phyloP scores from a whole-genome alignment of 2,113 vertebrate genomes.

The Shinisaurus crocodilurus region DNA sequence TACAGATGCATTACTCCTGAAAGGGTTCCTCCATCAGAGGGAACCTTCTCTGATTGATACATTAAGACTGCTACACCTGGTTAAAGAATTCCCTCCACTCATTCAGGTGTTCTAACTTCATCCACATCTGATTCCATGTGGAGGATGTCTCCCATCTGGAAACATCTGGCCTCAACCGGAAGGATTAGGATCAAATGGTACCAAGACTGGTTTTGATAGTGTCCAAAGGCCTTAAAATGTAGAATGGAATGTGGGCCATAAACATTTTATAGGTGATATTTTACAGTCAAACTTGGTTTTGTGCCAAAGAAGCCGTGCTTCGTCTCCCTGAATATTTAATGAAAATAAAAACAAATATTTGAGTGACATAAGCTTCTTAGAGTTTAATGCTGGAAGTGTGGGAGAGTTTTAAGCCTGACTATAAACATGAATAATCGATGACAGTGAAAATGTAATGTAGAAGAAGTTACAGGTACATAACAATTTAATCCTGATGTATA shows the following conservation, averaged over 20 bases:
- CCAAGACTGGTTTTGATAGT: neutral
- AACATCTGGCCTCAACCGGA: conserved; percentile 2
- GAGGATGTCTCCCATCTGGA: neutral
- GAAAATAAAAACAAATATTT: conserved; percentile 32
- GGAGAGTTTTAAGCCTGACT: conserved; percentile 22
- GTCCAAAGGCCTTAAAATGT: conserved; percentile 1
- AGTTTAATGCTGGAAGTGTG: neutral
- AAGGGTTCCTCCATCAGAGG: neutral
- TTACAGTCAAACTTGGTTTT: conserved; percentile 16
- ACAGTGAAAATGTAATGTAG: conserved; percentile 18
- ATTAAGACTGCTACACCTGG: neutral
- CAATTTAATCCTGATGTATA: conserved; percentile 6
- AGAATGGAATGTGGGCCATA: conserved; percentile 3
- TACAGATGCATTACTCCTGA: neutral
- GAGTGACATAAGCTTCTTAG: conserved; percentile 22
- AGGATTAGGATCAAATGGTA: conserved; percentile 5
- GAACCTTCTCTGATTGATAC: neutral
- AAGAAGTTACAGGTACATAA: conserved; percentile 1
- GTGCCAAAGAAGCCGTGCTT: conserved; percentile 1
- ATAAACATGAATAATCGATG: conserved; percentile 33
- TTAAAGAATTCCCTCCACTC: neutral
- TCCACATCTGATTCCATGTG: conserved; percentile 4
- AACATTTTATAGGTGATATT: conserved; percentile 27
- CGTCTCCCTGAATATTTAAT: conserved; percentile 34
- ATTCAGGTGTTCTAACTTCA: neutral